Percentiles rank a stretch among this genome's conserved stretches.
phyloP scores from a whole-genome alignment of 2,888 invertebrate genomes.

The Leistus spinibarbis region DNA sequence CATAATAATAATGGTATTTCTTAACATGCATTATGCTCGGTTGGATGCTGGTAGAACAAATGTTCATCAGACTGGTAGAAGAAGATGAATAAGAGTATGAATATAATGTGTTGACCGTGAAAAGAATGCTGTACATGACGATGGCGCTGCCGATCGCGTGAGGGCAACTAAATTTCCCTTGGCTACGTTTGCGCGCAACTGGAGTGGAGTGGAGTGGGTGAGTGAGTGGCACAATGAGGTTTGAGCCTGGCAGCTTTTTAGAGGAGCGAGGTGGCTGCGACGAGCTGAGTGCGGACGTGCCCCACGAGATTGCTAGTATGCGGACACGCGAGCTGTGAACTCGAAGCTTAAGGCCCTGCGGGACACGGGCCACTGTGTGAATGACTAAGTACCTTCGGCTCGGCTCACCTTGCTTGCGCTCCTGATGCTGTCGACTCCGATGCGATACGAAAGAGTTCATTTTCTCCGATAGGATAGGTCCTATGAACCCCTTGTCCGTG shows the following conservation, averaged over 20 bases:
- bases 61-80: background rate
- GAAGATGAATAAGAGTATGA: background rate
- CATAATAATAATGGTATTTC: too few relatives aligned
- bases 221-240: conserved; percentile 1
- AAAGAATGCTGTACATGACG: background rate
- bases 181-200: conserved; percentile 19
- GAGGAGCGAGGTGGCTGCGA: background rate
- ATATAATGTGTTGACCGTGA: conserved; percentile 10
- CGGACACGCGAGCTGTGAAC: conserved; percentile 9
- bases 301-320: conserved; percentile 4
- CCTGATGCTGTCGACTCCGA: background rate
- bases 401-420: background rate
- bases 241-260: conserved; percentile 7
- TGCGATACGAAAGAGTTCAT: conserved; percentile 10
- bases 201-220: background rate
- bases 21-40: too few relatives aligned
- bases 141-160: conserved; percentile 1
- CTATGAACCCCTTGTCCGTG: background rate
- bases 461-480: too few relatives aligned
- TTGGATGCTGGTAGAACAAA: background rate
- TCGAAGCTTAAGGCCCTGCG: conserved; percentile 10
- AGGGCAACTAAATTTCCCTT: conserved; percentile 19
- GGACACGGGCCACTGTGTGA: conserved; percentile 16
- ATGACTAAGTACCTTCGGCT: conserved; percentile 26
- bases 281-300: background rate